Percentiles rank a stretch among this genome's conserved stretches.
phyloP scores from a whole-genome alignment of 2,888 invertebrate genomes.

The Ommatoiulus sabulosus region DNA sequence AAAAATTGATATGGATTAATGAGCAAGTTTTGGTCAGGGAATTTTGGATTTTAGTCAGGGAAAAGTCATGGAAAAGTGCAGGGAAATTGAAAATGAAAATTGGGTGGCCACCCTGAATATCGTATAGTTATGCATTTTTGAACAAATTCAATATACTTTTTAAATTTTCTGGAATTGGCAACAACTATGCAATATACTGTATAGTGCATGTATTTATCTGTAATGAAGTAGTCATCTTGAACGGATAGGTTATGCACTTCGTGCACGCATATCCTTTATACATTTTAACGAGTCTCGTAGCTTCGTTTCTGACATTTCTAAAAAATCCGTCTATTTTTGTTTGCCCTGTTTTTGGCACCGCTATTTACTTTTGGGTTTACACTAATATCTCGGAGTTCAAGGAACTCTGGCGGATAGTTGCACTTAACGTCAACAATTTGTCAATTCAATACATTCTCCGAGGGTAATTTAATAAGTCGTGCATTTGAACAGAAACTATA shows the following conservation, averaged over 20 bases:
- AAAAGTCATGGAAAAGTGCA: too few species aligned
- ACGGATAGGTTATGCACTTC: too few species aligned
- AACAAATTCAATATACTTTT: too few species aligned
- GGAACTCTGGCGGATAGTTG: background rate
- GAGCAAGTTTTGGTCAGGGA: too few species aligned
- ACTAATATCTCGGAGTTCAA: constrained; percentile 20
- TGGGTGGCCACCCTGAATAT: too few species aligned
- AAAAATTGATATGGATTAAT: too few species aligned
- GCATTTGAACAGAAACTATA: constrained; percentile 27
- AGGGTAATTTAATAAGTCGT: background rate
- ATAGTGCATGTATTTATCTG: background rate
- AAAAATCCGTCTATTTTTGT: background rate
- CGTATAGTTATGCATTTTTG: too few species aligned
- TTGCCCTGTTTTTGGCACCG: background rate
- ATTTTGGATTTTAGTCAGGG: too few species aligned
- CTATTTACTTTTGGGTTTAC: background rate
- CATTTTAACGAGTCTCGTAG: background rate
- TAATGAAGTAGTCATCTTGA: too few species aligned
- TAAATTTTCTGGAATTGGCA: too few species aligned
- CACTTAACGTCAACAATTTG: constrained; percentile 25
- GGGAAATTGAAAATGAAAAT: too few species aligned
- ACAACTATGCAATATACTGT: background rate
- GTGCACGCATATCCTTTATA: background rate
- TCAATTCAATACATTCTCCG: background rate
- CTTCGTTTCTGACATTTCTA: background rate